phyloP scores from a whole-genome alignment of 2,888 invertebrate species.

The Bruchidius siliquastri region DNA sequence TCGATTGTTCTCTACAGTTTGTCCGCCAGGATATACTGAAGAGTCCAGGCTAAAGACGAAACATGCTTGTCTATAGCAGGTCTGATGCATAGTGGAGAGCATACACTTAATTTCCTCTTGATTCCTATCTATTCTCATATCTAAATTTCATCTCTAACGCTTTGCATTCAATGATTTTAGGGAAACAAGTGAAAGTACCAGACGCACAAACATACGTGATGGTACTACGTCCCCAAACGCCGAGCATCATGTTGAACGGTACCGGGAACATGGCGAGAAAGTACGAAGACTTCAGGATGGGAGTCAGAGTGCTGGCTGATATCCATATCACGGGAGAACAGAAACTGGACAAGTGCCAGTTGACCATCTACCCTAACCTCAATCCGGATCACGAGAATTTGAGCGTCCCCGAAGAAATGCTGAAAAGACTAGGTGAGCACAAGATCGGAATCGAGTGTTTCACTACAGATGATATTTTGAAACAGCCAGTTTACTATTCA shows the following conservation, averaged over 20 bases:
- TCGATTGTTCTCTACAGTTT: too few species aligned
- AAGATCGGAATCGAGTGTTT: too few species aligned
- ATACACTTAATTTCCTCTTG: too few species aligned
- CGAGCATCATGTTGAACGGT: conserved; percentile 78
- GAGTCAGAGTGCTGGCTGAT: conserved; percentile 85
- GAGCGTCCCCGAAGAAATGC: conserved; percentile 66
- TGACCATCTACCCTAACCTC: conserved; percentile 90
- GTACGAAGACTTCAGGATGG: conserved; percentile 79
- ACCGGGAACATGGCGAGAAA: conserved; percentile 77
- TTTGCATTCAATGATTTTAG: too few species aligned
- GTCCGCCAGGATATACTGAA: too few species aligned
- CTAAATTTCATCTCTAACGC: too few species aligned
- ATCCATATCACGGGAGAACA: conserved; percentile 66
- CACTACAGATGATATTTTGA: too few species aligned
- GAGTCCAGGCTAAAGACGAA: too few species aligned
- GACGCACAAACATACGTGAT: conserved; percentile 80
- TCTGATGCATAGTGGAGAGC: too few species aligned
- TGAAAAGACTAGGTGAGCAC: conserved; percentile 60
- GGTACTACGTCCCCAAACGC: conserved; percentile 81
- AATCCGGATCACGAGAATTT: conserved; percentile 94
- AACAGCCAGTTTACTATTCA: too few species aligned
- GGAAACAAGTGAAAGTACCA: conserved; percentile 50
- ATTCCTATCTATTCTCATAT: too few species aligned
- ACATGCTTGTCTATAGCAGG: too few species aligned
- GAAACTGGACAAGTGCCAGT: conserved; percentile 87